These are phyloP conservation scores for Tangara arthus DNA, from an alignment of 2,797 vertebrate species.

Conservation along the genomic window DNA sequence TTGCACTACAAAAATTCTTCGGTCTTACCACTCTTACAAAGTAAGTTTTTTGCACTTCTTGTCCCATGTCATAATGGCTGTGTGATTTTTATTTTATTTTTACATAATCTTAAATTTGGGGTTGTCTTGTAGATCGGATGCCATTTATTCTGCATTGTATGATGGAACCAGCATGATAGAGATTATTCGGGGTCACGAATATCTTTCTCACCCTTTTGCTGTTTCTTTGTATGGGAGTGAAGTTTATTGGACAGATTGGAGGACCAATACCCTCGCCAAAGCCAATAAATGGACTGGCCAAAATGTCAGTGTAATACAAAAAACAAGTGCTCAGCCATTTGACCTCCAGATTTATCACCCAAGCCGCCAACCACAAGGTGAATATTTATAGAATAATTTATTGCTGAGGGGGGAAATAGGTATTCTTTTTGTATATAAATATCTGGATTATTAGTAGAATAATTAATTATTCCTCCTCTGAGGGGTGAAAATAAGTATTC, in stretches of 20 bases:
- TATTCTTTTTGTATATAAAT: neutral
- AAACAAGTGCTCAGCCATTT: conserved; percentile 98
- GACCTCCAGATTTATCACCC: conserved; percentile 98
- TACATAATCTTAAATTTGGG: neutral
- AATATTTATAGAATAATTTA: neutral
- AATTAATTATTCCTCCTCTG: neutral
- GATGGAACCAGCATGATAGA: conserved; percentile 93
- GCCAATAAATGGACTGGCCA: conserved; percentile 98
- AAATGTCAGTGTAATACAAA: conserved; percentile 97
- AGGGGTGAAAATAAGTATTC: accelerated
- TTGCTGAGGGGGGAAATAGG: accelerated
- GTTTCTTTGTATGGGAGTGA: conserved; percentile 95
- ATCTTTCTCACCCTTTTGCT: conserved; percentile 96
- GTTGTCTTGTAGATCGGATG: conserved; percentile 88
- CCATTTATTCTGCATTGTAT: conserved; percentile 96
- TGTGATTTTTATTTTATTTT: neutral
- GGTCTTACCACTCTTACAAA: neutral
- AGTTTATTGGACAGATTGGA: conserved; percentile 98
- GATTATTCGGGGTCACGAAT: conserved; percentile 94
- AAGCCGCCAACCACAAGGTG: conserved; percentile 94
- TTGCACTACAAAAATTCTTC: neutral
- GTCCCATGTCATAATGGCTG: neutral
- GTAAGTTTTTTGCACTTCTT: accelerated
- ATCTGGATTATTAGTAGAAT: neutral
- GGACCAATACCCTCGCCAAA: conserved; percentile 94